Base-by-base conservation (phyloP, 1,140 invertebrate genomes). In the Drosophila serrata region DNA sequence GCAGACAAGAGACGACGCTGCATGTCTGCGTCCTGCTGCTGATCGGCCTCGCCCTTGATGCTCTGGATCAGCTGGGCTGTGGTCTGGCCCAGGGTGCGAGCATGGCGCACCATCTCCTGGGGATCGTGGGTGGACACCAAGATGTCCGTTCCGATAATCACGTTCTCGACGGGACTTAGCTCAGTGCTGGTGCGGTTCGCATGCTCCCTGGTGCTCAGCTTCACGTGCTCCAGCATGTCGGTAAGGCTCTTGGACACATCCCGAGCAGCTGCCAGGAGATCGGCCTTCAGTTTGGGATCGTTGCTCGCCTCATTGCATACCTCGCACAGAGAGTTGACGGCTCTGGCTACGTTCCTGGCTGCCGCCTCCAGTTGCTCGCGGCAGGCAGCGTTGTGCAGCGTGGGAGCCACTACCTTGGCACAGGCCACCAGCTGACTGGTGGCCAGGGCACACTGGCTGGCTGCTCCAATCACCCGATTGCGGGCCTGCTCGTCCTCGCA, bases 371-470 rank as follows among this genome's bases (percentile, higher is more conserved):
- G 92, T 93, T 99, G 98, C 74, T 98, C 97, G 85, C 99, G 97
- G 90, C 99, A 99, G 0, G 97, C 97, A 1, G 97, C 96, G 82
- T 97, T 98, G 53, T 97, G 95, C 6, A 99, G 92, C 0, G 96
- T 97, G 0, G 96, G 96, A 0, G 96, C 96, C 4, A 97, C 96
- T n/a, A 97, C 96, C 94, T 99, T 99, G 12, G 99, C 97, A 92
- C 98, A 99, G 0, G 99, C 98, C 1, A 99, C 98, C 1, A 99
- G 94, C 92, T 99, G 99, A 33, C 98, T 99, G 1, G 99, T 99
- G 2, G 98, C 98, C 29, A 99, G 93, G 1, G 99, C 99, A 93
- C 98, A 99, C 93, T 99, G 96, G 1, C 98, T 99, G 0, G 99
- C 99, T 0, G 98, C 97, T 11, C 96, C 96, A 77, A 99, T 99